phyloP scores from a whole-genome alignment of 37 sponge, comb jelly and placozoan species.

The Geodia barretti region DNA sequence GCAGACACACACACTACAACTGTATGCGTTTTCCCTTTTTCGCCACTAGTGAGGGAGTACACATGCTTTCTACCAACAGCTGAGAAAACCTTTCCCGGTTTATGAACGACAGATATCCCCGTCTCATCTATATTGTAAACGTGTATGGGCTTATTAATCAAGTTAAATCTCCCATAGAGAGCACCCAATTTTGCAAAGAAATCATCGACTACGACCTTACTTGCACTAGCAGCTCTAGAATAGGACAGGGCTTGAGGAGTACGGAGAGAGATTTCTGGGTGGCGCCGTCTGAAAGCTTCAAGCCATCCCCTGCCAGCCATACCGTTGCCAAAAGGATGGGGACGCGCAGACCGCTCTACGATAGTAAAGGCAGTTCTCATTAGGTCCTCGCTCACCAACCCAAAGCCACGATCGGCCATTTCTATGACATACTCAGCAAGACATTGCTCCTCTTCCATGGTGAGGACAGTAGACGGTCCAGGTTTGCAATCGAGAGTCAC shows the following conservation, averaged over 20 bases:
- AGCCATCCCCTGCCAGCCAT: conserved; percentile 57
- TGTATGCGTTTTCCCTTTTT: conserved; percentile 44
- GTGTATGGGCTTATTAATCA: conserved; percentile 44
- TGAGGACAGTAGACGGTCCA: conserved; percentile 44
- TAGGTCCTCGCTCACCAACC: conserved; percentile 36
- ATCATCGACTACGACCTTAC: conserved; percentile 32
- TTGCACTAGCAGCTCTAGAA: conserved; percentile 25
- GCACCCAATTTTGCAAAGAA: conserved; percentile 45
- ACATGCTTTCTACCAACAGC: conserved; percentile 18
- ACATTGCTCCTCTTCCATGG: conserved; percentile 38
- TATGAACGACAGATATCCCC: conserved; percentile 29
- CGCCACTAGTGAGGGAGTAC: conserved; percentile 24
- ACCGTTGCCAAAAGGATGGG: conserved; percentile 42
- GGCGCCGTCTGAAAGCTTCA: conserved; percentile 45
- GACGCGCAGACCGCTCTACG: conserved; percentile 16
- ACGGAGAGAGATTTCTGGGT: conserved; percentile 29
- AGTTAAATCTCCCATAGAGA: conserved; percentile 25
- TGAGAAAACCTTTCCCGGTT: conserved; percentile 28
- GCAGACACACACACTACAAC: conserved; percentile 36
- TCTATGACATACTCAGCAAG: conserved; percentile 26
- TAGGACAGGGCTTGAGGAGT: conserved; percentile 56
- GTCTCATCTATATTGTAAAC: conserved; percentile 49
- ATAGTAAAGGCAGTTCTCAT: conserved; percentile 46
- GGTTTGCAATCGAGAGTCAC: conserved; percentile 45
- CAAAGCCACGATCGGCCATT: conserved; percentile 57